Conservation (phyloP, 92 coral and sea anemone species). For the Metridium senile region DNA sequence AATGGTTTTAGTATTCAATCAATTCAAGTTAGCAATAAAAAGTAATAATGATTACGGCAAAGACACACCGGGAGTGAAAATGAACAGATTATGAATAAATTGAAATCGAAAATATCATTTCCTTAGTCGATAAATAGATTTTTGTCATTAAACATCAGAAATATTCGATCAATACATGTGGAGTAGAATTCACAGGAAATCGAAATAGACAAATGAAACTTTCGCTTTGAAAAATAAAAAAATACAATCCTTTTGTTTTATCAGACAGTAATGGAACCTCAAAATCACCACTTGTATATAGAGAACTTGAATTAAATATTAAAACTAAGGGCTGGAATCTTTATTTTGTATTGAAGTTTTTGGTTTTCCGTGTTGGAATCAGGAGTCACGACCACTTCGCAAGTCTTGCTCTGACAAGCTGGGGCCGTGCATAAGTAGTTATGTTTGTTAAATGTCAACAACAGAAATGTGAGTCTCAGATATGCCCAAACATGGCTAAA, state of each 20-base stretch:
- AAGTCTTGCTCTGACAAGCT: neutral
- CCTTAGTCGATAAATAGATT: too few relatives aligned
- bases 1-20: neutral
- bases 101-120: too few relatives aligned
- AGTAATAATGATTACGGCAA: neutral
- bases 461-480: neutral
- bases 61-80: neutral
- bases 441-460: slow-evolving; percentile 4
- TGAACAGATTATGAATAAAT: neutral
- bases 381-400: neutral
- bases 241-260: neutral
- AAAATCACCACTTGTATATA: neutral
- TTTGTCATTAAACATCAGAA: neutral
- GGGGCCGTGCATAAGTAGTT: neutral
- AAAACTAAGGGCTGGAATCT: neutral
- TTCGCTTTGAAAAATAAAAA: neutral
- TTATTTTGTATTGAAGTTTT: neutral
- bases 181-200: too few relatives aligned
- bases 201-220: neutral
- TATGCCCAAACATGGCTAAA: slow-evolving; percentile 34
- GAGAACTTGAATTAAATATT: neutral
- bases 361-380: neutral
- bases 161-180: neutral
- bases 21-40: neutral
- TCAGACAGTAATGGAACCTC: neutral